A percentile compares a stretch with the other conserved stretches of the same genome.
Conservation (phyloP, 2,888 invertebrate species). For the Lasioglossum marginatum region DNA sequence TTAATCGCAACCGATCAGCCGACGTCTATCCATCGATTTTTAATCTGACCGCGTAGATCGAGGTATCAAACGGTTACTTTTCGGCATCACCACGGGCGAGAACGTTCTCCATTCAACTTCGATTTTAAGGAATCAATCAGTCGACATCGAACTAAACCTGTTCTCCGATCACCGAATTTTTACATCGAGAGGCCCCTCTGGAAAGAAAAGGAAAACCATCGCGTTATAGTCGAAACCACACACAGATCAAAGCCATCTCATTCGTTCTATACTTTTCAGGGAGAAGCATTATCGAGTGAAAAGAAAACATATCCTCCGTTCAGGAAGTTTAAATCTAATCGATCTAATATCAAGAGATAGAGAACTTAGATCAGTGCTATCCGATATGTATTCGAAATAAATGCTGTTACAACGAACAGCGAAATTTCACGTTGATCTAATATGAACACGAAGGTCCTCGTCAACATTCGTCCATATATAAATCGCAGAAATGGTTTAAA, state of each 20-base stretch:
- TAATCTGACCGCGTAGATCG: neutral
- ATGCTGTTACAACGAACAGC: neutral
- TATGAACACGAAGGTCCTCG: neutral
- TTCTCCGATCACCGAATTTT: constrained; percentile 45
- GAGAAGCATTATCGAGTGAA: neutral
- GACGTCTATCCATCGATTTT: neutral
- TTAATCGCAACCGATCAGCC: neutral
- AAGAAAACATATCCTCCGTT: constrained; percentile 21
- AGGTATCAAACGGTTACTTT: neutral
- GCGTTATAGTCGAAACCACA: neutral
- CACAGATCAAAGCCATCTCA: constrained; percentile 6
- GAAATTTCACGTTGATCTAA: neutral
- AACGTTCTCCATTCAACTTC: neutral
- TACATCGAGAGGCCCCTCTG: constrained; percentile 33
- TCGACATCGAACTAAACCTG: constrained; percentile 20
- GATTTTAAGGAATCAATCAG: constrained; percentile 16
- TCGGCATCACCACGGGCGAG: neutral
- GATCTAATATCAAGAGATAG: neutral
- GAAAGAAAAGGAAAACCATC: neutral
- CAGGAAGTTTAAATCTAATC: constrained; percentile 1
- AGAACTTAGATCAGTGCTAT: constrained; percentile 3
- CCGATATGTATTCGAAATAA: neutral
- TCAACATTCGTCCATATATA: neutral
- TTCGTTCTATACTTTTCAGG: neutral
- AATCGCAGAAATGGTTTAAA: neutral